These are phyloP conservation scores for Hemibagrus wyckioides DNA, from an alignment of 2,113 vertebrate genomes.

Conservation along the genomic window DNA sequence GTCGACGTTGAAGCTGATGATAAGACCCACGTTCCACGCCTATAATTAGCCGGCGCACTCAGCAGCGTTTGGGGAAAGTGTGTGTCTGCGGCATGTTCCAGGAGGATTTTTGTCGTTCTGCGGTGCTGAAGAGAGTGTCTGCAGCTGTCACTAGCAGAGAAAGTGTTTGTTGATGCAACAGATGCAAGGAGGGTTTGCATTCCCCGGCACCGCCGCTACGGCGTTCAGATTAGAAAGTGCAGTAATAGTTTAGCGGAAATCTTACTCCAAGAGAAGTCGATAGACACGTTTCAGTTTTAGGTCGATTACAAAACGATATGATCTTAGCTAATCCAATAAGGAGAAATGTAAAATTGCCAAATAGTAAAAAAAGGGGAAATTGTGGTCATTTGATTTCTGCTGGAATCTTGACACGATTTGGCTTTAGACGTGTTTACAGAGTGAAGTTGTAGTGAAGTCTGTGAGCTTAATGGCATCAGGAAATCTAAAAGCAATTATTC, in stretches of 20 bases:
- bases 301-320: not conserved
- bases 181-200: slow-evolving; percentile 37
- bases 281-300: no score
- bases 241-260: no score
- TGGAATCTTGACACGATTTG: not conserved
- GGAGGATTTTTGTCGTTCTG: slow-evolving; percentile 63
- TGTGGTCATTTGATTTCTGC: not conserved
- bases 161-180: slow-evolving; percentile 52
- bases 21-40: slow-evolving; percentile 37
- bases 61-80: slow-evolving; percentile 65
- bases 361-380: not conserved
- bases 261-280: not conserved
- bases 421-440: not conserved
- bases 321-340: not conserved
- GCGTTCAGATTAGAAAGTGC: not conserved
- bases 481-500: not conserved
- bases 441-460: not conserved
- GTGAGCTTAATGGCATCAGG: not conserved
- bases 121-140: slow-evolving; percentile 53
- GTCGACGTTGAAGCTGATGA: slow-evolving; percentile 35
- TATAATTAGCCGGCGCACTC: slow-evolving; percentile 45
- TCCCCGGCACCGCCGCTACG: not conserved
- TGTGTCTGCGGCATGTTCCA: slow-evolving; percentile 61
- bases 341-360: not conserved
- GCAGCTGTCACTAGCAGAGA: slow-evolving; percentile 64